Conservation (phyloP, 2,113 vertebrate genomes). For the Ranitomeya imitator region DNA sequence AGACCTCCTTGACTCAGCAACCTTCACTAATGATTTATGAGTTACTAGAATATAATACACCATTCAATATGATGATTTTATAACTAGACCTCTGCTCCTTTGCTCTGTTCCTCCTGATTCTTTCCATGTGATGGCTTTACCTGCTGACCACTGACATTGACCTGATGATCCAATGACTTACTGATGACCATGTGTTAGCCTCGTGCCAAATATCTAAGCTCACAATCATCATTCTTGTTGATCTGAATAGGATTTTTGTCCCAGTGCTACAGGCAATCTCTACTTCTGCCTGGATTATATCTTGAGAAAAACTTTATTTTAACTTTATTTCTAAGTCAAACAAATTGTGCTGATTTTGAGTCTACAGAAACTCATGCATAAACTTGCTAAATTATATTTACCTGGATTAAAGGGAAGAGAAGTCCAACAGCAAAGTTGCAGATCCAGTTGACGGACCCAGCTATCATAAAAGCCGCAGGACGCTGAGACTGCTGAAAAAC, state of each 20-base stretch:
- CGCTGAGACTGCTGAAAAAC: conserved; percentile 88
- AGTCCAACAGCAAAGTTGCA: conserved; percentile 88
- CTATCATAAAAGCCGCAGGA: conserved; percentile 86
- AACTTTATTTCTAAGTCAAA: too few relatives aligned
- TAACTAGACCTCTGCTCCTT: not conserved
- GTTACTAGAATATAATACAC: not conserved
- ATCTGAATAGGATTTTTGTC: too few relatives aligned
- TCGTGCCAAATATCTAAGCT: not conserved
- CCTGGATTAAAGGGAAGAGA: conserved; percentile 93
- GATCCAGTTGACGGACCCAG: conserved; percentile 89
- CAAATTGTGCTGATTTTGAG: not conserved
- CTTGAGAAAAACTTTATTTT: too few relatives aligned
- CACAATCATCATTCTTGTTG: not conserved
- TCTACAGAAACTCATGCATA: not conserved
- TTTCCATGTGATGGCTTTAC: not conserved
- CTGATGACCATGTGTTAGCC: not conserved
- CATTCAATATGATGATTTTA: not conserved
- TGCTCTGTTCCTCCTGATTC: not conserved
- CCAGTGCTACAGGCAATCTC: too few relatives aligned
- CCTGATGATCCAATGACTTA: not conserved
- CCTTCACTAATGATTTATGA: not conserved
- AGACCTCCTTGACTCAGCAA: not conserved
- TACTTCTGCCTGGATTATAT: too few relatives aligned
- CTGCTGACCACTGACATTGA: not conserved
- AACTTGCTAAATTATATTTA: conserved; percentile 59